Evolutionary conservation across 2,888 invertebrate species (phyloP), one percentile per base, ranked within the genome.

Genomic region (Eupithecia dodoneata): DNA sequence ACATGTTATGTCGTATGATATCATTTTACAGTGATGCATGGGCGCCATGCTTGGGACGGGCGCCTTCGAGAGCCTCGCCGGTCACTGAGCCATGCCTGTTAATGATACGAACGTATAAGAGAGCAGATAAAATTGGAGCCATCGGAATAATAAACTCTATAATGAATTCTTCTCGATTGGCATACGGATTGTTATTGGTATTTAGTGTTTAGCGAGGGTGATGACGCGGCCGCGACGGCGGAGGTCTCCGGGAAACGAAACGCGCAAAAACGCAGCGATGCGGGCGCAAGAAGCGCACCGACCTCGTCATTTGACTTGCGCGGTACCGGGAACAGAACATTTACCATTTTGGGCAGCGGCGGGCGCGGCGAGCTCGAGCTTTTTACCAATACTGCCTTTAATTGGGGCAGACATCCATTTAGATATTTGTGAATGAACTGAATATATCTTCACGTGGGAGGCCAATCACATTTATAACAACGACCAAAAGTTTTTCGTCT

Each of bases 231-330:
- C 55, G 66, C 80, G 66, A 80, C 80, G 76, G 76, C 72, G 81
- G 83, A 76, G 83, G 81, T 82, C 81, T 84, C 84, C 85, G 81
- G 78, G 81, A 85, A 83, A 75, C 76, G 75, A 80, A 74, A 75
- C 47, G 71, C 76, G 79, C 85, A 88, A 88, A 88, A 89, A 88
- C 83, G 42, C 42, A 78, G 73, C 78, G 80, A 83, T 81, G 82
- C 75, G 49, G 74, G 42, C 73, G 67, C 83, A 85, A 85, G 82
- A 84, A 79, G 78, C 75, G 75, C 80, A 81, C 80, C 52, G 63
- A 70, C 78, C 78, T 81, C 81, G 80, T 80, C 78, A 82, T 84
- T 83, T 81, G 80, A 82, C 81, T 80, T 73, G 79, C 76, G 18
- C 47, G 18, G 47, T 45, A 10, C 84, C 86, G 80, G 84, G 84